These are phyloP conservation scores for Penelope pileata DNA, from an alignment of 2,113 vertebrate species.

Conservation along the genomic window DNA sequence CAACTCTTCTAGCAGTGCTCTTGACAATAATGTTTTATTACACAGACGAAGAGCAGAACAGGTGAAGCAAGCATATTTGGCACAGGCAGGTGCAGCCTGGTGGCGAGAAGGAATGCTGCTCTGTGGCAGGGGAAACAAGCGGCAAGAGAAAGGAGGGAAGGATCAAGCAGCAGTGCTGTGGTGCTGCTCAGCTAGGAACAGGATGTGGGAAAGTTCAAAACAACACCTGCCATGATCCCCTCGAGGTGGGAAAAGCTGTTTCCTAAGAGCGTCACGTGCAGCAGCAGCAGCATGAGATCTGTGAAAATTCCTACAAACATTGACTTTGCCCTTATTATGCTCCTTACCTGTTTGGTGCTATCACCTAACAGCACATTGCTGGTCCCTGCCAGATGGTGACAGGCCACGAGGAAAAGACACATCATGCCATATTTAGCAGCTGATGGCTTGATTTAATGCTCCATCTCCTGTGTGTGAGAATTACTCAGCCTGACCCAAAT, in stretches of 20 bases:
- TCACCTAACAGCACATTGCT: neutral
- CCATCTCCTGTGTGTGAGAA: neutral
- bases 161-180: neutral
- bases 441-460: neutral
- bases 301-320: neutral
- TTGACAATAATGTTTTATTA: neutral
- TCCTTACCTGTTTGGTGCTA: neutral
- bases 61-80: neutral
- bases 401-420: neutral
- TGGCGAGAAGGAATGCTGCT: rapidly evolving
- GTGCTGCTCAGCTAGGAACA: neutral
- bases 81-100: neutral
- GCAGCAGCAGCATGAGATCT: neutral
- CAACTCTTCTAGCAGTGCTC: neutral
- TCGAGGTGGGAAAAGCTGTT: neutral
- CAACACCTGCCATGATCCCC: rapidly evolving
- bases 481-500: neutral
- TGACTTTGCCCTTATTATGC: neutral
- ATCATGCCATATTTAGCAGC: neutral
- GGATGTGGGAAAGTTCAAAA: neutral
- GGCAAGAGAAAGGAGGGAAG: neutral
- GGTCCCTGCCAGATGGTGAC: neutral
- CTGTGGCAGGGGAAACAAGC: neutral
- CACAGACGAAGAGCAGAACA: neutral
- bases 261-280: neutral